phyloP scores from a whole-genome alignment of 2,797 vertebrate genomes.

The Characodon lateralis region DNA sequence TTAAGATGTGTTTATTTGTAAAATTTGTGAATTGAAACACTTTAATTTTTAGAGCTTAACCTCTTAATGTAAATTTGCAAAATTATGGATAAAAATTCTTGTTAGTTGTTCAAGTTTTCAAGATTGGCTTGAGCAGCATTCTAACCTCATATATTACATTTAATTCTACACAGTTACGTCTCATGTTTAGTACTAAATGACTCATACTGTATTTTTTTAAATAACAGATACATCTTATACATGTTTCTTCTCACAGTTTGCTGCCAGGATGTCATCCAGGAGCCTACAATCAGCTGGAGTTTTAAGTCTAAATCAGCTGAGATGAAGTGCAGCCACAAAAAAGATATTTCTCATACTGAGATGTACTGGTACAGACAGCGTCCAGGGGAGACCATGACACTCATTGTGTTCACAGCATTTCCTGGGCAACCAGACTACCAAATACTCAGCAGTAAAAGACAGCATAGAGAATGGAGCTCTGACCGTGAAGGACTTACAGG shows the following conservation, averaged over 20 bases:
- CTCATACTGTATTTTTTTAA: too few species aligned
- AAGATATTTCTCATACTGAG: neutral
- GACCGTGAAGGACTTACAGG: slow-evolving; percentile 25
- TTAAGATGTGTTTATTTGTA: neutral
- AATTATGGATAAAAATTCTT: too few species aligned
- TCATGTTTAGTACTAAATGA: too few species aligned
- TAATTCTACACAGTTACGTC: too few species aligned
- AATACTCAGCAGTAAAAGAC: slow-evolving; percentile 30
- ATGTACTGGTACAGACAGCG: slow-evolving; percentile 55
- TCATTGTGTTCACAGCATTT: slow-evolving; percentile 9
- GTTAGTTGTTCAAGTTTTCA: too few species aligned
- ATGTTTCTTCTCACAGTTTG: slow-evolving; percentile 15
- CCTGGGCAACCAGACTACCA: slow-evolving; percentile 18
- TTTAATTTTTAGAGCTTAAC: too few species aligned
- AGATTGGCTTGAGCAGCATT: too few species aligned
- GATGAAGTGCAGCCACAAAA: slow-evolving; percentile 37
- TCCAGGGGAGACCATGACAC: slow-evolving; percentile 47
- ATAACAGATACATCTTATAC: too few species aligned
- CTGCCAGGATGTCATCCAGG: slow-evolving; percentile 25
- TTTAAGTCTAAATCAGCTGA: slow-evolving; percentile 2
- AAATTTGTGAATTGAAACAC: too few species aligned
- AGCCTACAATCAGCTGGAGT: slow-evolving; percentile 32
- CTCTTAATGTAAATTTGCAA: too few species aligned
- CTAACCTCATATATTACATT: too few species aligned
- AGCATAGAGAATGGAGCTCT: neutral